Base-by-base conservation (phyloP, 2,888 invertebrate genomes). In the Antheraea yamamai region DNA sequence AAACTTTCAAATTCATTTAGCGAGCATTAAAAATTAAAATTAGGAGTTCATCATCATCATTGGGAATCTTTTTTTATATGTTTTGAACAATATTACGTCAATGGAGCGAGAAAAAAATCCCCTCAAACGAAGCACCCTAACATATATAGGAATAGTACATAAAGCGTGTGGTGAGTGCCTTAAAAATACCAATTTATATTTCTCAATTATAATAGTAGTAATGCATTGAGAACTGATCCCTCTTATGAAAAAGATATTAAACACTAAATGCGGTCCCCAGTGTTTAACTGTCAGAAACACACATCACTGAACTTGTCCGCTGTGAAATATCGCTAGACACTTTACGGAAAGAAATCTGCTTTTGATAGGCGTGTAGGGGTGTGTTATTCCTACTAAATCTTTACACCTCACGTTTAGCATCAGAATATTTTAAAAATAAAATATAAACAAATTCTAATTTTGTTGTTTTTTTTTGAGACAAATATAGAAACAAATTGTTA, bases 301-400 rank as follows among this genome's bases (percentile, higher is more conserved):
- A 35, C n/a, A 20, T n/a, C 70, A 20, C 39, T 39, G n/a, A 0
- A 39, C 70, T 20, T 39, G 39, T 12, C 12, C 39, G 70, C 39
- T 39, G 70, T 70, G 39, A 70, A 70, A 39, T 70, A 70, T 70
- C 20, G 70, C 8, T 39, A 39, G 70, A 70, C 39, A 70, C 39
- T 39, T 10, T 20, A 12, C n/a, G 70, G n/a, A 39, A 70, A 20
- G 70, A 70, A 18, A 39, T 7, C 39, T 70, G 70, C 70, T 10
- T 39, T 70, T 70, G 70, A 70, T 70, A 12, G 70, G 39, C n/a
- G 10, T 70, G 10, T 70, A 12, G 14, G 39, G 70, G 70, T 30
- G 26, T 26, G 12, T 30, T 30, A 16, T 4, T 23, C 47, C 3
- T 10, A 61, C 6, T 61, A 61, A 61, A 66, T 26, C 14, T 66